Evolutionary conservation across 2,888 invertebrate genomes (phyloP).

Genomic region (Orthosia incerta): DNA sequence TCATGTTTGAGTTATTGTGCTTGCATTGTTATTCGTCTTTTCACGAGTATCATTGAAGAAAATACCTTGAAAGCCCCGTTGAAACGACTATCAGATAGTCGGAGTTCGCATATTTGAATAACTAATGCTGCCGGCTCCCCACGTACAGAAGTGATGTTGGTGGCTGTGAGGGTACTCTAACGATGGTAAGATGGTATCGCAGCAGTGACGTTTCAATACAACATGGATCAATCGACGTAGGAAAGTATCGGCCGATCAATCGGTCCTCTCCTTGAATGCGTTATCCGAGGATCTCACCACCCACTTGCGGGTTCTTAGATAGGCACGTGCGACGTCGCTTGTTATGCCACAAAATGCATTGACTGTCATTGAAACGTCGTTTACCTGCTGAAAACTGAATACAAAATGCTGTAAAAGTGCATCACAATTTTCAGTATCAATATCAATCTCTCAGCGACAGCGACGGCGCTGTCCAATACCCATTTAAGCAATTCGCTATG

Average conservation of each 20-base stretch:
- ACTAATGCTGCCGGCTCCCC: conserved; percentile 80
- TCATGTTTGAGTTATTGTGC: conserved; percentile 75
- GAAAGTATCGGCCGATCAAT: conserved; percentile 79
- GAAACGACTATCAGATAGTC: conserved; percentile 83
- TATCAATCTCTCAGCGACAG: background rate
- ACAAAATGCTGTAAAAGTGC: conserved; percentile 20
- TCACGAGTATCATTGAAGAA: conserved; percentile 77
- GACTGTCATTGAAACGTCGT: conserved; percentile 35
- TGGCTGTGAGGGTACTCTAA: conserved; percentile 79
- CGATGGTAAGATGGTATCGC: conserved; percentile 87
- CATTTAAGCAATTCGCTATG: conserved; percentile 8
- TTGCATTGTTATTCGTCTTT: conserved; percentile 80
- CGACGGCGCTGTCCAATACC: background rate
- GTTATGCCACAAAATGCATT: conserved; percentile 38
- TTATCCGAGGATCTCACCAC: conserved; percentile 75
- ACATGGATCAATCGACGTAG: conserved; percentile 83
- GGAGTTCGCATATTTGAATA: conserved; percentile 87
- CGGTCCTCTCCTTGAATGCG: conserved; percentile 67
- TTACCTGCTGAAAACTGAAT: conserved; percentile 27
- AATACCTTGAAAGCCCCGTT: conserved; percentile 77
- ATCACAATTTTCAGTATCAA: conserved; percentile 7
- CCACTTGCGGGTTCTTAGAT: conserved; percentile 69
- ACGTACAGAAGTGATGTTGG: conserved; percentile 74
- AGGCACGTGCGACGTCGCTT: conserved; percentile 67
- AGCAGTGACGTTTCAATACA: conserved; percentile 89